A percentile compares a stretch with the other conserved stretches of the same genome.
Conservation (phyloP, 2,888 invertebrate genomes). For the Electrophaes corylata region DNA sequence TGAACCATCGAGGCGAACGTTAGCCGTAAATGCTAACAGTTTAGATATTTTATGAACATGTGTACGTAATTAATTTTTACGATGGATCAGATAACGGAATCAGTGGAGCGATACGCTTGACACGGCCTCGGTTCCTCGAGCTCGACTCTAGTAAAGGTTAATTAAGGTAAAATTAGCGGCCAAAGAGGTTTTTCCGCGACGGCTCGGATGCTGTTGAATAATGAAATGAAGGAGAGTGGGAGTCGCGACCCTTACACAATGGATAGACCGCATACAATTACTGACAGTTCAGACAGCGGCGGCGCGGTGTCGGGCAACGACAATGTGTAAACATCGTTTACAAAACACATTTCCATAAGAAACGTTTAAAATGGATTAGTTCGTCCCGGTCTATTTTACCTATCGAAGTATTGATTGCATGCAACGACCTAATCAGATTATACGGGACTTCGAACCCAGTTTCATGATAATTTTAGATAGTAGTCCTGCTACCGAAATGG, state of each 20-base stretch:
- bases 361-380: conserved; percentile 56
- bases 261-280: conserved; percentile 38
- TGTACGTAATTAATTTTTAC: conserved; percentile 84
- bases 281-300: conserved; percentile 33
- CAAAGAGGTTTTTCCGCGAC: conserved; percentile 52
- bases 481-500: background rate
- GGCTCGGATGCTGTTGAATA: conserved; percentile 47
- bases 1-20: conserved; percentile 66
- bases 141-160: conserved; percentile 65
- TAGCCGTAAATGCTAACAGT: conserved; percentile 76
- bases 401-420: conserved; percentile 2
- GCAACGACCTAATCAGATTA: background rate
- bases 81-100: conserved; percentile 78
- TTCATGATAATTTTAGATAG: background rate
- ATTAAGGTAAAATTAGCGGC: conserved; percentile 65
- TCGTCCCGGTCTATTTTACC: conserved; percentile 19
- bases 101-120: conserved; percentile 76
- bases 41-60: conserved; percentile 82
- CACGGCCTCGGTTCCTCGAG: conserved; percentile 62
- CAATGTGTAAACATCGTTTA: conserved; percentile 57
- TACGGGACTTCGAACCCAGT: background rate
- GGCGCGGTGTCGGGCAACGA: conserved; percentile 31
- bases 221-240: conserved; percentile 45
- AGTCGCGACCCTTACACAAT: conserved; percentile 57
- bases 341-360: conserved; percentile 58